Conservation (phyloP, 1,140 invertebrate genomes). For the Drosophila kohkoa region DNA sequence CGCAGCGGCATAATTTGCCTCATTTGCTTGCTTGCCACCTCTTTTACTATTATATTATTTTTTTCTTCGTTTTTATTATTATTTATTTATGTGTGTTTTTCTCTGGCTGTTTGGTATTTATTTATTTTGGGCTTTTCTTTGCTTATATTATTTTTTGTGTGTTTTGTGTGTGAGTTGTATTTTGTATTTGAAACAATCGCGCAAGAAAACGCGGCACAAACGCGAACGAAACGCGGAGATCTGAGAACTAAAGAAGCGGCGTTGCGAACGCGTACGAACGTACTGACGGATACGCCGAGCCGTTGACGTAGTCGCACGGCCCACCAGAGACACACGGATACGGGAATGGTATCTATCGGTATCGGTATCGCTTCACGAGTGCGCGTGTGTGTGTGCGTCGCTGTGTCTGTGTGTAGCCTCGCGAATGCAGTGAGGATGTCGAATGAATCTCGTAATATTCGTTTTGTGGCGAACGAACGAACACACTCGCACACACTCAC, state of each 20-base stretch:
- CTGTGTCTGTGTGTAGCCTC: slow-evolving; percentile 16
- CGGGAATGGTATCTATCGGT: slow-evolving; percentile 42
- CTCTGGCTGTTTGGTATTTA: slow-evolving; percentile 4
- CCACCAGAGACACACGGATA: slow-evolving; percentile 37
- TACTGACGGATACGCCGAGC: slow-evolving; percentile 74
- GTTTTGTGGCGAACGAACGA: slow-evolving; percentile 24
- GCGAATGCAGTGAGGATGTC: slow-evolving; percentile 54
- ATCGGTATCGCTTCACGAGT: slow-evolving; percentile 35
- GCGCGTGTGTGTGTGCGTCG: slow-evolving; percentile 7
- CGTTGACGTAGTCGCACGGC: slow-evolving; percentile 77
- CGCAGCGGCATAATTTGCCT: slow-evolving; percentile 65
- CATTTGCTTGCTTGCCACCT: slow-evolving; percentile 23
- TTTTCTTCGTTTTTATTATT: slow-evolving; percentile 14
- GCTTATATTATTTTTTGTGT: background rate
- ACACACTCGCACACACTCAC: slow-evolving; percentile 12
- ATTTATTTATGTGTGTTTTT: background rate
- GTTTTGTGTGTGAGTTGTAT: background rate
- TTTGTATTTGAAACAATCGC: slow-evolving; percentile 56
- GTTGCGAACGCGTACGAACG: slow-evolving; percentile 80
- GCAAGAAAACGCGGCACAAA: slow-evolving; percentile 61
- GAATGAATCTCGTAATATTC: slow-evolving; percentile 50
- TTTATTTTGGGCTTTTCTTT: slow-evolving; percentile 3
- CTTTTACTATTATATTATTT: slow-evolving; percentile 8
- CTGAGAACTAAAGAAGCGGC: slow-evolving; percentile 75
- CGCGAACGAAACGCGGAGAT: slow-evolving; percentile 52